phyloP scores from a whole-genome alignment of 2,113 vertebrate genomes.

The Lophura nycthemera region DNA sequence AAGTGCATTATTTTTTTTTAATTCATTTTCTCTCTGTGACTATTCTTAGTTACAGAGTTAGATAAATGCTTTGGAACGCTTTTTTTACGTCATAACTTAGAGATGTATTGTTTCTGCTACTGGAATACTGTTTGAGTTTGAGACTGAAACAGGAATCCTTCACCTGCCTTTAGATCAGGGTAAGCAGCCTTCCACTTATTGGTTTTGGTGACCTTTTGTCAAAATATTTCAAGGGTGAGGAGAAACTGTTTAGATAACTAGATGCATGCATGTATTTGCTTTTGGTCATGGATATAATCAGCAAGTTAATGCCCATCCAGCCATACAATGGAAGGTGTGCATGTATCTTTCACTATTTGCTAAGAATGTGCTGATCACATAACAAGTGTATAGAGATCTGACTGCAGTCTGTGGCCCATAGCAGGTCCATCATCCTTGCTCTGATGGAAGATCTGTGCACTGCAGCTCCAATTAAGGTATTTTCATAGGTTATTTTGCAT shows the following conservation, averaged over 20 bases:
- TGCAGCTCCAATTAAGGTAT: background rate
- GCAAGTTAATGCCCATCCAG: background rate
- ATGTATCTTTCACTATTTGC: background rate
- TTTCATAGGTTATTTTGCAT: background rate
- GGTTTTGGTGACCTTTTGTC: background rate
- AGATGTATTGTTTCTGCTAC: background rate
- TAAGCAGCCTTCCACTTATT: background rate
- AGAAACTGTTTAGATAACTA: background rate
- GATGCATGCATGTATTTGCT: background rate
- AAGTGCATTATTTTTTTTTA: background rate
- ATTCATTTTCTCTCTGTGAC: background rate
- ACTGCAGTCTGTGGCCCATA: background rate
- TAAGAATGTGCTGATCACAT: background rate
- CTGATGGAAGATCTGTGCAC: background rate
- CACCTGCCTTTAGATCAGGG: background rate
- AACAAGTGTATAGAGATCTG: background rate
- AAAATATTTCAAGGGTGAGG: background rate
- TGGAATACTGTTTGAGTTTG: background rate
- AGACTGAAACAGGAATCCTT: background rate
- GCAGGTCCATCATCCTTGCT: background rate
- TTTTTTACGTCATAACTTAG: background rate
- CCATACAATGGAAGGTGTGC: background rate
- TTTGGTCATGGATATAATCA: background rate
- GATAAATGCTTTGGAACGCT: background rate
- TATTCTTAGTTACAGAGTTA: background rate